Base-by-base conservation (phyloP, 2,113 vertebrate species). In the Emydura subglobosa region DNA sequence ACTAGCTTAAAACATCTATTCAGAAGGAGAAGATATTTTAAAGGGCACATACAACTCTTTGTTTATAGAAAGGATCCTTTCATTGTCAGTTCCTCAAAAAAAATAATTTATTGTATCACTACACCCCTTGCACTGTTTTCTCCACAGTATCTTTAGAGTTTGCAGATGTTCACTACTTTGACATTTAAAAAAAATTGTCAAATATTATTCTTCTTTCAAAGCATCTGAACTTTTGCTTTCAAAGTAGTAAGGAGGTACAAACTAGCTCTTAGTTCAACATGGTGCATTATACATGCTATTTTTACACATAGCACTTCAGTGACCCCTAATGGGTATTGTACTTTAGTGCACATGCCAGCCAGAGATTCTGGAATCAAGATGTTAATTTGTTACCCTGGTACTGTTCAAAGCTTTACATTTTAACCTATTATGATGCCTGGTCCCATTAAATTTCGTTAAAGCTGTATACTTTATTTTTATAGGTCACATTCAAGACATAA, bases 241-340 rank as follows among this genome's bases (percentile, higher is more conserved):
- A 1, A 10, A 0, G 65, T 0, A 29, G 72, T 53, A 51, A 39
- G 24, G 10, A 27, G 1, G 10, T 0, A 2, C 29, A 74, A 3
- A 72, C 59, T 54, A 34, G 13, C 0, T 0, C 54, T 59, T 17
- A 8, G 27, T 0, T 12, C 79, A 3, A 0, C 11, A 10, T 27
- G 49, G 27, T 51, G 10, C 17, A 17, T 29, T 29, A 1, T 47
- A 2, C 2, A 2, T 4, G 0, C 13, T 50, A 34, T 54, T 65
- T 44, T 94, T 54, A 80, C 88, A 49, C 39, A 19, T 65, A 59
- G 80, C 95, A 19, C 86, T 96, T 6, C 97, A 88, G 81, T 93
- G 93, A 97, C 97, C 27, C 91, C 97, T 97, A 94, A 85, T 88
- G 98, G 97, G 54, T 10, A 27, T 1, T 21, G 2, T 10, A 16